Evolutionary conservation across 2,888 invertebrate species (phyloP).

Genomic region (Cataglyphis rosenhaueri): DNA sequence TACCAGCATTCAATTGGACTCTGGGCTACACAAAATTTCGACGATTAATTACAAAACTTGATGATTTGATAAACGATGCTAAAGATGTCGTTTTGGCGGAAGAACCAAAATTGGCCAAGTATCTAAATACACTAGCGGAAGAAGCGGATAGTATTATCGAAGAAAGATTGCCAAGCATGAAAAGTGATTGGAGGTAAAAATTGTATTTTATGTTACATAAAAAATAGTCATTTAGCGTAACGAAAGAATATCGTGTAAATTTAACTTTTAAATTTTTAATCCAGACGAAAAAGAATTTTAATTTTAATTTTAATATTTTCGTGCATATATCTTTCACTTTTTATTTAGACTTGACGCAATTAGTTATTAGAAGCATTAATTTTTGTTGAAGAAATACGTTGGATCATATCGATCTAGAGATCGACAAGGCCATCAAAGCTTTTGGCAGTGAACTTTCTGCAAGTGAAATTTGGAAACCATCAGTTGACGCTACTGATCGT

Average conservation of each 20-base stretch:
- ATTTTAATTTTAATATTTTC: neutral
- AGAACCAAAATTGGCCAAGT: conserved; percentile 68
- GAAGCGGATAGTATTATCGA: conserved; percentile 69
- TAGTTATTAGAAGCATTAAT: neutral
- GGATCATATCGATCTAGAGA: conserved; percentile 75
- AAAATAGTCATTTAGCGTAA: neutral
- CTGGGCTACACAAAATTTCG: conserved; percentile 79
- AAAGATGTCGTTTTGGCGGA: conserved; percentile 69
- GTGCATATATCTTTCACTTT: neutral
- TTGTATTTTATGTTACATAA: neutral
- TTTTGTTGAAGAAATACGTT: conserved; percentile 66
- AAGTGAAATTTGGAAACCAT: conserved; percentile 68
- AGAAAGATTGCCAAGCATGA: conserved; percentile 67
- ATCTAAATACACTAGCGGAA: conserved; percentile 65
- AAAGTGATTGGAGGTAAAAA: conserved; percentile 58
- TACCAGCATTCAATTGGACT: conserved; percentile 80
- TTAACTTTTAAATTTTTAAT: neutral
- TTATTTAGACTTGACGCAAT: neutral
- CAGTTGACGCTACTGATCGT: conserved; percentile 68
- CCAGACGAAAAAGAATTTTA: neutral
- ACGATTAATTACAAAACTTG: conserved; percentile 72
- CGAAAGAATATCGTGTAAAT: neutral
- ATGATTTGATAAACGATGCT: conserved; percentile 68
- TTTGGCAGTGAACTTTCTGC: conserved; percentile 70
- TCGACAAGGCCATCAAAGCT: conserved; percentile 74